Evolutionary conservation across 2,888 invertebrate genomes (phyloP).

Genomic region (Cyrtodaria siliqua): DNA sequence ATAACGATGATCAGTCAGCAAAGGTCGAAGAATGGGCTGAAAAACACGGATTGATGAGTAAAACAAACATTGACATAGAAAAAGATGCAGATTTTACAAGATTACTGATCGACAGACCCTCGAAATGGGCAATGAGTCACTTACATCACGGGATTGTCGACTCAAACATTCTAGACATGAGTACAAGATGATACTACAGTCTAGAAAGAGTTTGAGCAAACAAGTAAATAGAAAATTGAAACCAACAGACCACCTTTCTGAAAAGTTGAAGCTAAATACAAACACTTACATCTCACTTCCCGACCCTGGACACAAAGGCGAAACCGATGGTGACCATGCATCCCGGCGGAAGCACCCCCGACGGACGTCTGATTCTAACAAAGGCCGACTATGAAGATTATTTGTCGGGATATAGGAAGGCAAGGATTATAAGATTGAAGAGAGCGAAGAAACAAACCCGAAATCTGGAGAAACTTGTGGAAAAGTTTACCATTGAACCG

Average conservation of each 20-base stretch:
- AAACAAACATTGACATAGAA: constrained; percentile 12
- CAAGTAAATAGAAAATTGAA: constrained; percentile 17
- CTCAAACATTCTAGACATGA: constrained; percentile 17
- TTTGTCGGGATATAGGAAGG: constrained; percentile 59
- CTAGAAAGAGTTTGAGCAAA: constrained; percentile 11
- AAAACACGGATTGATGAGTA: constrained; percentile 31
- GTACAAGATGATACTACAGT: constrained; percentile 26
- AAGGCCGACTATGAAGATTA: constrained; percentile 67
- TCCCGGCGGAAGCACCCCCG: constrained; percentile 67
- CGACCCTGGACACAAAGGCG: constrained; percentile 38
- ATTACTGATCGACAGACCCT: constrained; percentile 51
- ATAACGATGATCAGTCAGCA: constrained; percentile 4
- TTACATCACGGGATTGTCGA: constrained; percentile 11
- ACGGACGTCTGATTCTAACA: constrained; percentile 66
- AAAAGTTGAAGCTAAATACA: constrained; percentile 26
- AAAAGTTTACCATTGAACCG: constrained; percentile 50
- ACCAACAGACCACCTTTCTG: constrained; percentile 17
- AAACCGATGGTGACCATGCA: constrained; percentile 66
- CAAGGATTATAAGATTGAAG: constrained; percentile 51
- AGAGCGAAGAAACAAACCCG: constrained; percentile 46
- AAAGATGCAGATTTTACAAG: constrained; percentile 26
- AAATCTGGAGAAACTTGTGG: constrained; percentile 48
- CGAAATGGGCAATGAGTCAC: constrained; percentile 52
- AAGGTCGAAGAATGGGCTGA: constrained; percentile 47
- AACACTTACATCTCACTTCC: constrained; percentile 50